Conservation (phyloP, 2,113 vertebrate genomes). For the Phocoena phocoena region DNA sequence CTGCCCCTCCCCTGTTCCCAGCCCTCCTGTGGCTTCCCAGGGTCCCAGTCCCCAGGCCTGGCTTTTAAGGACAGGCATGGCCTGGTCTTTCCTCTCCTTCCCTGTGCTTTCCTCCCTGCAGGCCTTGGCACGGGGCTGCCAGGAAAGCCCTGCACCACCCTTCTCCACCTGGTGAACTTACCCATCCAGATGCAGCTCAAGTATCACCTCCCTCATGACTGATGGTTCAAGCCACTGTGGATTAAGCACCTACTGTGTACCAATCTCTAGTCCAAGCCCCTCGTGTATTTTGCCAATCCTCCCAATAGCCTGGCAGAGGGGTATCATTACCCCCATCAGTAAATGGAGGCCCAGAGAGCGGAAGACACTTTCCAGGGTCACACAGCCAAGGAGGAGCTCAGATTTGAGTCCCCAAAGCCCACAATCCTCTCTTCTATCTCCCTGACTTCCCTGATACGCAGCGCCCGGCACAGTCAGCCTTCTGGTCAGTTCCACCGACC, state of each 20-base stretch:
- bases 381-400: not conserved
- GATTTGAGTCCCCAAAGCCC: not conserved
- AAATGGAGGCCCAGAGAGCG: not conserved
- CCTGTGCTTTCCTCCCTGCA: not conserved
- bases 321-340: rapidly evolving
- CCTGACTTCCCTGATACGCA: rapidly evolving
- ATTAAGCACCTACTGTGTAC: not conserved
- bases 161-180: not conserved
- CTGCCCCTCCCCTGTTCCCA: not conserved
- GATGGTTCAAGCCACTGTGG: not conserved
- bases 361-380: not conserved
- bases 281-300: not conserved
- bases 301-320: not conserved
- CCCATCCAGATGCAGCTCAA: not conserved
- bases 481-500: not conserved
- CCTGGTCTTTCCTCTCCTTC: not conserved
- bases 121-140: not conserved
- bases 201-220: not conserved
- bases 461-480: rapidly evolving
- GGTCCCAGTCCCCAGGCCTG: not conserved
- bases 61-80: not conserved
- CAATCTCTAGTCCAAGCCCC: not conserved
- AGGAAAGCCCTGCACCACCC: too few relatives aligned
- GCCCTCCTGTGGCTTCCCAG: not conserved
- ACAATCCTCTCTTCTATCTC: rapidly evolving